These are phyloP conservation scores for Malthinus seriepunctatus DNA, from an alignment of 2,888 invertebrate genomes.

Conservation along the genomic window DNA sequence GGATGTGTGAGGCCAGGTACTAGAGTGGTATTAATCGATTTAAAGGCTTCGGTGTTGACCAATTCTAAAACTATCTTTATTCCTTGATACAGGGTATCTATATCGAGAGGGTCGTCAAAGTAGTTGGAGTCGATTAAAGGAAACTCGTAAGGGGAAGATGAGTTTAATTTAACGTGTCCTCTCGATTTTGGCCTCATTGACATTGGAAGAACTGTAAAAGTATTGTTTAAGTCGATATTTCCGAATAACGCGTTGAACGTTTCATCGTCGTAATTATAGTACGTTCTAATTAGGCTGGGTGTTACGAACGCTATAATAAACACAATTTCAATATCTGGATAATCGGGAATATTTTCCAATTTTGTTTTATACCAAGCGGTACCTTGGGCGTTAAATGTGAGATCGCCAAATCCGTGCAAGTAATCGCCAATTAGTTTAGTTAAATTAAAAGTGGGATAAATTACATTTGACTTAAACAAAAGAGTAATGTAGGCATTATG, in stretches of 20 bases:
- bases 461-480: constrained; percentile 56
- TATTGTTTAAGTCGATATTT: constrained; percentile 22
- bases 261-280: too few relatives aligned
- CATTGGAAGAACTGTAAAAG: constrained; percentile 18
- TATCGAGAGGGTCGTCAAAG: constrained; percentile 56
- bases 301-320: too few relatives aligned
- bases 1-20: constrained; percentile 55
- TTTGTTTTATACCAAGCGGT: constrained; percentile 17
- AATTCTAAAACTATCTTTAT: constrained; percentile 50
- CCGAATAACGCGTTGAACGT: constrained; percentile 18
- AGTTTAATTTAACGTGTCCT: constrained; percentile 38
- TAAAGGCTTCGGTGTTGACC: constrained; percentile 60
- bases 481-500: constrained; percentile 72
- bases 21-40: constrained; percentile 59
- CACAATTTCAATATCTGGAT: too few relatives aligned
- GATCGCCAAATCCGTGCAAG: constrained; percentile 32
- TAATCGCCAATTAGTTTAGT: constrained; percentile 27
- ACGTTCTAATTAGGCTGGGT: too few relatives aligned
- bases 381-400: constrained; percentile 35
- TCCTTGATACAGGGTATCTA: constrained; percentile 64
- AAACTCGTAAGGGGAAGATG: constrained; percentile 39
- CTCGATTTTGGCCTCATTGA: constrained; percentile 36
- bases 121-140: constrained; percentile 39
- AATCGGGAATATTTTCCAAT: too few relatives aligned
- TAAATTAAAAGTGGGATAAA: constrained; percentile 5